A percentile compares a stretch with the other conserved stretches of the same genome.
Evolutionary conservation across 2,888 invertebrate genomes (phyloP).

Genomic region (Pilophorus perplexus): DNA sequence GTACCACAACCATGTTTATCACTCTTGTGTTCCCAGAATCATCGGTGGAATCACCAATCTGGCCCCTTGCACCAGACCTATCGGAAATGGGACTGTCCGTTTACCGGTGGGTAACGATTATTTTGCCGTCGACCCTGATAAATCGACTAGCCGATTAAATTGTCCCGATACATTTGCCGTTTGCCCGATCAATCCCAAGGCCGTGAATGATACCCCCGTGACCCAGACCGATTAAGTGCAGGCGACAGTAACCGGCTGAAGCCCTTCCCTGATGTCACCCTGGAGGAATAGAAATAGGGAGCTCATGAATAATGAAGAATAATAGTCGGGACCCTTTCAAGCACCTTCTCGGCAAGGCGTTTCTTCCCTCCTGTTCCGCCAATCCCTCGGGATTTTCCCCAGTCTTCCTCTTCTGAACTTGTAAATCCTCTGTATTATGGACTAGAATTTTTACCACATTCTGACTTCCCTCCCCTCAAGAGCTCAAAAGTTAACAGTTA

Average conservation of each 20-base stretch:
- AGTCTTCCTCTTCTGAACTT: background rate
- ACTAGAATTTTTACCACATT: too few species aligned
- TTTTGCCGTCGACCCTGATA: background rate
- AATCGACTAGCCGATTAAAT: constrained; percentile 10
- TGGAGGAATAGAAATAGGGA: constrained; percentile 19
- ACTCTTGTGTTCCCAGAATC: too few species aligned
- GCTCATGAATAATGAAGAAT: constrained; percentile 27
- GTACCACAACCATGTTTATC: too few species aligned
- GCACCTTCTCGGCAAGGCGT: background rate
- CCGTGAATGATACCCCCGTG: constrained; percentile 22
- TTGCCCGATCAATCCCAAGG: constrained; percentile 3
- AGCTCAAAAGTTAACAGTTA: too few species aligned
- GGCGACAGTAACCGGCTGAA: background rate
- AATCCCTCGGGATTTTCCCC: background rate
- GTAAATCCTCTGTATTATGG: background rate
- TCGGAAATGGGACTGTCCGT: constrained; percentile 10
- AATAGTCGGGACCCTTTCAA: constrained; percentile 3
- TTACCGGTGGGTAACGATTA: background rate
- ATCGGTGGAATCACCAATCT: too few species aligned
- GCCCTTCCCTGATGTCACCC: constrained; percentile 8
- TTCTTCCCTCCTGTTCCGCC: background rate
- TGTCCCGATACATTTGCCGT: constrained; percentile 12
- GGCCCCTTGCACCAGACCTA: background rate
- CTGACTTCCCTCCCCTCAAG: too few species aligned
- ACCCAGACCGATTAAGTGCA: constrained; percentile 18